These are phyloP conservation scores for Varanus salvator DNA, from an alignment of 2,113 vertebrate species.

Conservation along the genomic window DNA sequence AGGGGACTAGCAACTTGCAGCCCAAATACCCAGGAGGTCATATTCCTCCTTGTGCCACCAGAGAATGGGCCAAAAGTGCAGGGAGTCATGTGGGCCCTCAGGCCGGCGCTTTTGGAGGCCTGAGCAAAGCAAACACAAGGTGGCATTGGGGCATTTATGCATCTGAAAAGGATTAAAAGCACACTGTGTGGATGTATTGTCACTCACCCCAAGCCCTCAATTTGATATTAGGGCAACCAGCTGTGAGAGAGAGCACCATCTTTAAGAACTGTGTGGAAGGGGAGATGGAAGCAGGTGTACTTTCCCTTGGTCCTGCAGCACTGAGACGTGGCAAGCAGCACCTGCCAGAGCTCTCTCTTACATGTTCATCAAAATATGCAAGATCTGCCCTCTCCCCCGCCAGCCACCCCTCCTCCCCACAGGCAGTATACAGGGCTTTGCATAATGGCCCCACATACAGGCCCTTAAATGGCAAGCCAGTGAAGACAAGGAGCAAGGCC, in stretches of 20 bases:
- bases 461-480: constrained; percentile 4
- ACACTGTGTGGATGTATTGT: not conserved
- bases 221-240: not conserved
- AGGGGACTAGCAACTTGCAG: not conserved
- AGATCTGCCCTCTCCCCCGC: not conserved
- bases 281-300: not conserved
- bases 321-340: not conserved
- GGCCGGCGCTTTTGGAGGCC: not conserved
- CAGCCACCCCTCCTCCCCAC: too few relatives aligned
- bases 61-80: not conserved
- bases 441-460: not conserved
- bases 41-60: not conserved
- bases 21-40: not conserved
- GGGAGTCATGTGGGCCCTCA: not conserved
- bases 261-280: not conserved
- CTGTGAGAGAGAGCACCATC: not conserved
- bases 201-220: not conserved
- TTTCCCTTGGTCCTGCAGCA: not conserved
- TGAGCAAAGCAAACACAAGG: not conserved
- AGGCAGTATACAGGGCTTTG: not conserved
- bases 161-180: not conserved
- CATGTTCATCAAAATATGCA: not conserved
- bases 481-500: not conserved
- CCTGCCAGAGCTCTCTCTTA: not conserved
- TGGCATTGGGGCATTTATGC: not conserved